A percentile compares a stretch with the other conserved stretches of the same genome.
These are phyloP conservation scores for Xestia xanthographa DNA, from an alignment of 2,888 invertebrate species.

Conservation along the genomic window DNA sequence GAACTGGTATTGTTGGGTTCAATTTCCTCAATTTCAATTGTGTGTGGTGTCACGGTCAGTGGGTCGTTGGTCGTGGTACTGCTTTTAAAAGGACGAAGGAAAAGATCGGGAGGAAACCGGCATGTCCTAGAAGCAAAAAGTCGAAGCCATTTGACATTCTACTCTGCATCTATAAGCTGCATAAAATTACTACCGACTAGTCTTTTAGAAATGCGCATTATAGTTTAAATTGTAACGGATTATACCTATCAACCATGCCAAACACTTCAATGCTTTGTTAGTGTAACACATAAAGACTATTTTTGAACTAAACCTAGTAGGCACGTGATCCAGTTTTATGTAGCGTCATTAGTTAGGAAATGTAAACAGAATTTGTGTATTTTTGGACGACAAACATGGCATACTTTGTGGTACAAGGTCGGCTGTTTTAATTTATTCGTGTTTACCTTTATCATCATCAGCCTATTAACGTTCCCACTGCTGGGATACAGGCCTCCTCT, in stretches of 20 bases:
- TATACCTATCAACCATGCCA: background rate
- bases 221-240: background rate
- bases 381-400: constrained; percentile 6
- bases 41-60: background rate
- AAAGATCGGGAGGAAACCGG: too few species aligned
- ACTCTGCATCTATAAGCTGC: too few species aligned
- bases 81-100: too few species aligned
- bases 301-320: background rate
- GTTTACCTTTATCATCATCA: too few species aligned
- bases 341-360: constrained; percentile 22
- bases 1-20: background rate
- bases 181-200: background rate
- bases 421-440: background rate
- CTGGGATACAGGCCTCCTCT: too few species aligned
- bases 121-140: too few species aligned
- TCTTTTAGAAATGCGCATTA: background rate
- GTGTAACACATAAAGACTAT: constrained; percentile 35
- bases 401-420: background rate
- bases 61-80: background rate
- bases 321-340: constrained; percentile 21
- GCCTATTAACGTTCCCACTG: too few species aligned
- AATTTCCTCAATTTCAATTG: too few species aligned
- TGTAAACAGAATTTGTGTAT: constrained; percentile 17
- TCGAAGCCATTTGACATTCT: too few species aligned
- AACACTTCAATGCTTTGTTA: constrained; percentile 34